Percentiles rank a stretch among this genome's conserved stretches.
Conservation (phyloP, 2,888 invertebrate genomes). For the Pyrgus malvae region DNA sequence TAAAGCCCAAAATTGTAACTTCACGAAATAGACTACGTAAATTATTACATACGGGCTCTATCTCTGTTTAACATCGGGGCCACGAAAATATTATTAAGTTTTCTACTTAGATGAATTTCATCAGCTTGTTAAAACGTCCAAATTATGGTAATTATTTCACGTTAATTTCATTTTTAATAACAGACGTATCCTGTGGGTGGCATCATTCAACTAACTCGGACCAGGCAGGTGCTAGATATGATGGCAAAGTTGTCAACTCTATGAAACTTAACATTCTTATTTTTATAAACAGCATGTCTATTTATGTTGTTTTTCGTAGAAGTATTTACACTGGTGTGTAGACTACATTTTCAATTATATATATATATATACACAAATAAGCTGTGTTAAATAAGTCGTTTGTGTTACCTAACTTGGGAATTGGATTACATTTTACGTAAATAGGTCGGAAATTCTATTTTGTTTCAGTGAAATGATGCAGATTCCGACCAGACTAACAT, state of each 20-base stretch:
- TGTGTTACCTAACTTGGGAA: too few relatives aligned
- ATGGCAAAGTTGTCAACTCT: not conserved
- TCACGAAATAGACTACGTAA: constrained; percentile 45
- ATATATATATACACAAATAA: too few relatives aligned
- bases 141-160: constrained; percentile 23
- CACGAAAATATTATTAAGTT: constrained; percentile 58
- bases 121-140: constrained; percentile 39
- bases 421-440: too few relatives aligned
- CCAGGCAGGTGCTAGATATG: constrained; percentile 5
- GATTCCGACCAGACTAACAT: too few relatives aligned
- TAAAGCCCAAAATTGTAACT: not conserved
- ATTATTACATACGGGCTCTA: constrained; percentile 67
- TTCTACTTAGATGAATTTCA: constrained; percentile 65
- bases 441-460: too few relatives aligned
- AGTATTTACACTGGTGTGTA: too few relatives aligned
- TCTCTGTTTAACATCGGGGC: constrained; percentile 56
- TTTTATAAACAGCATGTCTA: too few relatives aligned
- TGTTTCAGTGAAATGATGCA: too few relatives aligned
- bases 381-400: too few relatives aligned
- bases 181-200: constrained; percentile 23
- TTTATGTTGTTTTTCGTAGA: too few relatives aligned
- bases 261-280: too few relatives aligned
- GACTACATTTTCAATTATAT: too few relatives aligned
- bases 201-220: constrained; percentile 2
- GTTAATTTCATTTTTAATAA: constrained; percentile 39